A percentile compares a stretch with the other conserved stretches of the same genome.
phyloP scores from a whole-genome alignment of 2,113 vertebrate genomes.

The Neodon shergylaensis region DNA sequence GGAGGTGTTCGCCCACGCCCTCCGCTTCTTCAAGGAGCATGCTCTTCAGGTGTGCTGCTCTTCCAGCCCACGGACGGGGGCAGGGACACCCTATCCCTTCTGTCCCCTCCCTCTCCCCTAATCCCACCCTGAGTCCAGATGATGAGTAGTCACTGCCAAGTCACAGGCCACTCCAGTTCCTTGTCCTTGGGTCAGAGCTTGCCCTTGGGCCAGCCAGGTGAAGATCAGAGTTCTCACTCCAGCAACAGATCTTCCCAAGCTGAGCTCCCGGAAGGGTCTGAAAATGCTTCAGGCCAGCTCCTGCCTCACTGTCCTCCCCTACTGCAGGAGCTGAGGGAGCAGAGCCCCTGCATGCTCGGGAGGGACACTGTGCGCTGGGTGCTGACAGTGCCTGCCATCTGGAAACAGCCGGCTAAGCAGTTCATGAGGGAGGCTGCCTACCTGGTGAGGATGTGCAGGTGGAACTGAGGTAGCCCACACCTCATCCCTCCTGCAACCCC shows the following conservation, averaged over 20 bases:
- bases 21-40: conserved; percentile 95
- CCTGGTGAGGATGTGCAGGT: conserved; percentile 84
- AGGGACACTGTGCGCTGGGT: conserved; percentile 93
- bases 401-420: conserved; percentile 98
- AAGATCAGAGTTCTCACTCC: neutral
- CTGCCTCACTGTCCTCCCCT: neutral
- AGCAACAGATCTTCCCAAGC: neutral
- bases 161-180: neutral
- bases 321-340: conserved; percentile 93
- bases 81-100: neutral
- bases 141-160: too few species aligned
- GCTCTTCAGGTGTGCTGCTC: conserved; percentile 90
- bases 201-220: neutral
- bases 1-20: conserved; percentile 94
- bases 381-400: conserved; percentile 97
- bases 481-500: neutral
- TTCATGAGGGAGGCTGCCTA: conserved; percentile 98
- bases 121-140: neutral
- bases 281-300: neutral
- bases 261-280: neutral
- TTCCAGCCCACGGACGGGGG: neutral
- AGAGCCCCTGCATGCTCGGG: conserved; percentile 88
- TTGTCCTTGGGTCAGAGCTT: neutral
- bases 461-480: neutral
- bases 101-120: neutral